These are phyloP conservation scores for Xanthorhoe designata DNA, from an alignment of 2,888 invertebrate species.

Conservation along the genomic window DNA sequence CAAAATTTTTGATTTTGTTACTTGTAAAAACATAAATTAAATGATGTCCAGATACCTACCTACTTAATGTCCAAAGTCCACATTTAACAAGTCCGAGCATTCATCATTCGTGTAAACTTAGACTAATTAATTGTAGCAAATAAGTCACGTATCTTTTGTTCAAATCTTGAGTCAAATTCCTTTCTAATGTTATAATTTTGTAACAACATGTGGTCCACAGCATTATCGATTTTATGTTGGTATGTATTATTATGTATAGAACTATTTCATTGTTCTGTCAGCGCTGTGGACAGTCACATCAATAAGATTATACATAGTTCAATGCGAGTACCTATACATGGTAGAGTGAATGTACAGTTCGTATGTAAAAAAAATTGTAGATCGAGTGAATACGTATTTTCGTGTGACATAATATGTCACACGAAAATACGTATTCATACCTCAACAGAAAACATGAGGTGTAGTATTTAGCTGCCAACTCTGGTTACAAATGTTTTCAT, in stretches of 20 bases:
- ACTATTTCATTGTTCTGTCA: slow-evolving; percentile 61
- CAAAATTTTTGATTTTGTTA: too few relatives aligned
- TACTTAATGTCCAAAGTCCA: not conserved
- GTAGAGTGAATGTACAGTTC: slow-evolving; percentile 1
- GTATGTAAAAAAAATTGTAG: not conserved
- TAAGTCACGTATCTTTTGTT: slow-evolving; percentile 8
- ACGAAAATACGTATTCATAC: too few relatives aligned
- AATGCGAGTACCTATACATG: not conserved
- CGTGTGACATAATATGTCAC: too few relatives aligned
- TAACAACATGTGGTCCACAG: slow-evolving; percentile 49
- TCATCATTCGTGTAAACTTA: not conserved
- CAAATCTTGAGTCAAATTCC: slow-evolving; percentile 9
- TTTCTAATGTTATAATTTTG: slow-evolving; percentile 28
- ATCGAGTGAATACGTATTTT: too few relatives aligned
- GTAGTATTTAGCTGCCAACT: too few relatives aligned
- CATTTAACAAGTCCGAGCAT: not conserved
- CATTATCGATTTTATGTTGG: slow-evolving; percentile 45
- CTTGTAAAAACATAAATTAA: too few relatives aligned
- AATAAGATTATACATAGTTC: slow-evolving; percentile 46
- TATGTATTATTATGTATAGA: slow-evolving; percentile 39
- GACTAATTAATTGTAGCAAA: slow-evolving; percentile 3
- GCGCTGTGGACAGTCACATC: slow-evolving; percentile 53
- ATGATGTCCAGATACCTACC: too few relatives aligned
- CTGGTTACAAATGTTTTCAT: too few relatives aligned
- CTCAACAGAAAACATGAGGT: too few relatives aligned